phyloP scores from a whole-genome alignment of 2,113 vertebrate genomes.

The Salvelinus namaycush region DNA sequence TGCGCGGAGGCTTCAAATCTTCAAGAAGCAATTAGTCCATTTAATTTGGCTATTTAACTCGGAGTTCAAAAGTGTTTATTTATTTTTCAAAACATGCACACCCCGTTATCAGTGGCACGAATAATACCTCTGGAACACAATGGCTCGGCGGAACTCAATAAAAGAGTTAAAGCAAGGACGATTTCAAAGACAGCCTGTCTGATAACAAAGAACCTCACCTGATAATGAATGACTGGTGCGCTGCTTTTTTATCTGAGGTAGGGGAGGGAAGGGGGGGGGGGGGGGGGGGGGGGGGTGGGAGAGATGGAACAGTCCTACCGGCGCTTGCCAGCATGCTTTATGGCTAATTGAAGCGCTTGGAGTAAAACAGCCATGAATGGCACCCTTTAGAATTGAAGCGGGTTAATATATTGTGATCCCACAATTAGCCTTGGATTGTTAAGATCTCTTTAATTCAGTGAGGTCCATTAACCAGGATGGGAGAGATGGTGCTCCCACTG shows the following conservation, averaged over 20 bases:
- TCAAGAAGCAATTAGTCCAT: constrained; percentile 61
- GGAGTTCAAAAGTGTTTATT: constrained; percentile 51
- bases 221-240: constrained; percentile 73
- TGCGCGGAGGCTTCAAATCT: constrained; percentile 39
- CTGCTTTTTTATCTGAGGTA: constrained; percentile 53
- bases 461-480: constrained; percentile 82
- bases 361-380: constrained; percentile 74
- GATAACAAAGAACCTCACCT: constrained; percentile 75
- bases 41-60: constrained; percentile 63
- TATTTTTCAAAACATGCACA: constrained; percentile 51
- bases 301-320: constrained; percentile 47
- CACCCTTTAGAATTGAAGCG: constrained; percentile 75
- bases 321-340: constrained; percentile 74
- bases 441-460: constrained; percentile 86
- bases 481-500: constrained; percentile 36
- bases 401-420: constrained; percentile 86
- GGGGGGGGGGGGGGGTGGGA: constrained; percentile 31
- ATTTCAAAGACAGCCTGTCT: constrained; percentile 73
- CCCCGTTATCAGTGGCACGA: constrained; percentile 69
- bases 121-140: constrained; percentile 73
- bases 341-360: constrained; percentile 80
- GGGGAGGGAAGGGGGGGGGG: constrained; percentile 27
- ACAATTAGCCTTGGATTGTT: constrained; percentile 84
- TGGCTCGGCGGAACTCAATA: constrained; percentile 70
- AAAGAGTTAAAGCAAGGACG: constrained; percentile 76